Base-by-base conservation (phyloP, 1,140 invertebrate species). In the Nephotettix cincticeps region DNA sequence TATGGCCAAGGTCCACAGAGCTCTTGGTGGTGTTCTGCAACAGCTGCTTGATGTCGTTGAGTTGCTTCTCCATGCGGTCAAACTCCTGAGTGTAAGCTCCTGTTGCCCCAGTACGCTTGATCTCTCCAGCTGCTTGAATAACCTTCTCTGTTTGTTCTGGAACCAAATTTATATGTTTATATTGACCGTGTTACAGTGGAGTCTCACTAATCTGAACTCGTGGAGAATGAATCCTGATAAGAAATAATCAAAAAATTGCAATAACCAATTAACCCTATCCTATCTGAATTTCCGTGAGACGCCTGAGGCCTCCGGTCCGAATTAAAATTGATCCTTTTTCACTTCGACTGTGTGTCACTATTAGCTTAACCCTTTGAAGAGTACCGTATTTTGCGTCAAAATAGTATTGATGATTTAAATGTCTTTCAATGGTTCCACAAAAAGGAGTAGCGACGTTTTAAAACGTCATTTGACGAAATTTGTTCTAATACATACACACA, bases 11-110 rank as follows among this genome's bases (percentile, higher is more conserved):
- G 64, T 89, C 85, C 3, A 93, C 85, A 30, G 86, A 86, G 13
- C 90, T 89, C 77, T 90, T 93, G 51, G 86, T 84, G 43, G 86
- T 84, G 78, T 90, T 94, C 51, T 90, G 84, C n/a, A 99, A 83
- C 28, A 95, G 83, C 56, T 83, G 81, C 75, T 89, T 85, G 0
- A 98, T 89, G 77, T 93, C 89, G 43, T 91, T 84, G 68, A 99
- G 83, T 77, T 92, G 91, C 28, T 89, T 86, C 75, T 96, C 91
- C 89, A 99, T 95, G 73, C 89, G 87, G 74, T 93, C 91, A 84
- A 99, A 99, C 81, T 97, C 93, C 75, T 92, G 87, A 1, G 94
- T 94, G 77, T 98, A 99, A 0, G 95, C 96, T 51, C 96, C 96
- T 14, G 94, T 93, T 9, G 94, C 93, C 58, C 97, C 96, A 69